Percentiles rank a stretch among this genome's conserved stretches.
Evolutionary conservation across 2,888 invertebrate genomes (phyloP).

Genomic region (Cabera pusaria): DNA sequence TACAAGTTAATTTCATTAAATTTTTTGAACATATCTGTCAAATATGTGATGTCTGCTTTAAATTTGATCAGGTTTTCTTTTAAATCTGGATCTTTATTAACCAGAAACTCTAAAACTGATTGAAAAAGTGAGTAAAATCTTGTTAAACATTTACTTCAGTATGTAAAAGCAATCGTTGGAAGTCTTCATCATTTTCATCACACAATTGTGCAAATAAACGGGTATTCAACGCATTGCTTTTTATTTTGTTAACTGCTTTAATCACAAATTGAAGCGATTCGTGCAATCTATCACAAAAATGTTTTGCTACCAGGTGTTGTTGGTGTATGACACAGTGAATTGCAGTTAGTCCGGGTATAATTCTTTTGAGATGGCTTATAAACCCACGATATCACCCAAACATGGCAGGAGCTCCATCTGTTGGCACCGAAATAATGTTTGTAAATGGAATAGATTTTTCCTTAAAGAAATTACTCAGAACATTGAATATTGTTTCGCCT

Average conservation of each 20-base stretch:
- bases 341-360: no score
- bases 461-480: background rate
- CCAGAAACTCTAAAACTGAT: no score
- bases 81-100: no score
- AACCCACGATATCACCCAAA: conserved; percentile 1
- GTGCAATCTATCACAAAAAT: conserved; percentile 9
- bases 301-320: conserved; percentile 14
- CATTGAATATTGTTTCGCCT: no score
- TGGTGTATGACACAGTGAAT: conserved; percentile 19
- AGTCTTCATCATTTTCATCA: conserved; percentile 18
- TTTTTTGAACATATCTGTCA: no score
- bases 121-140: no score
- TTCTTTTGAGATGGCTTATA: conserved; percentile 14
- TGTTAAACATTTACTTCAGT: no score
- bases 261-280: conserved; percentile 22
- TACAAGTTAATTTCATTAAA: no score
- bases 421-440: no score
- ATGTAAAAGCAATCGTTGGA: conserved; percentile 17
- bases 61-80: no score
- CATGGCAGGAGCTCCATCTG: no score
- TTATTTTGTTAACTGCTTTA: conserved; percentile 22
- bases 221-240: conserved; percentile 26
- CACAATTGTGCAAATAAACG: conserved; percentile 22
- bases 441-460: background rate
- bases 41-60: no score